Percentiles rank a stretch among this genome's conserved stretches.
phyloP scores from a whole-genome alignment of 2,797 vertebrate genomes.

The Anomalospiza imberbis region DNA sequence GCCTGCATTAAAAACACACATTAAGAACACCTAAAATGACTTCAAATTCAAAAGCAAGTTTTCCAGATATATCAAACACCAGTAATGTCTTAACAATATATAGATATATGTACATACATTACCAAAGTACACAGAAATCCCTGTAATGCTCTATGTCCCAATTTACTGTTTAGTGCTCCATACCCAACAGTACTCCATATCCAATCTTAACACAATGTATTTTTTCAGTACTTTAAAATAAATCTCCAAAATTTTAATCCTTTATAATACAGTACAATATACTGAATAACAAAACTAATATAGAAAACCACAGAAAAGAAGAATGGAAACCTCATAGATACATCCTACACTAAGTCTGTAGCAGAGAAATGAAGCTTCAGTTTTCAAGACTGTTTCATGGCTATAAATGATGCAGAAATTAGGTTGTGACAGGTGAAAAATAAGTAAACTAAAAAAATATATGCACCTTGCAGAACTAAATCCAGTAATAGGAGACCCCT shows the following conservation, averaged over 20 bases:
- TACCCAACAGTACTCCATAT: background rate
- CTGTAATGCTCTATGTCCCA: background rate
- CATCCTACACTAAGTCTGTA: background rate
- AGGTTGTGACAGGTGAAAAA: background rate
- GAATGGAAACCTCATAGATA: background rate
- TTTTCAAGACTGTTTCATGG: background rate
- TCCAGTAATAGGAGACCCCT: background rate
- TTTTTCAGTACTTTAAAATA: background rate
- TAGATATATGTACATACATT: fast-evolving
- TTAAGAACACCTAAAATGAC: background rate
- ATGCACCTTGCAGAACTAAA: background rate
- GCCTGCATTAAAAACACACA: background rate
- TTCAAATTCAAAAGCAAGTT: background rate
- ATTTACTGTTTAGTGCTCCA: background rate
- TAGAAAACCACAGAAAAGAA: background rate
- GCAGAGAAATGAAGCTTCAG: background rate
- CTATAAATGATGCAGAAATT: background rate
- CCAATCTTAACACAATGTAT: background rate
- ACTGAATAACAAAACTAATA: background rate
- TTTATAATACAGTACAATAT: background rate
- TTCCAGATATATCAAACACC: background rate
- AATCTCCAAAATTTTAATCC: background rate
- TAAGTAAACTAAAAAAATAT: background rate
- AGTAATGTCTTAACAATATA: background rate
- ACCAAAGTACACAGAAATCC: background rate